These are phyloP conservation scores for Trichonephila clavipes DNA, from an alignment of 1,140 invertebrate genomes.

Conservation along the genomic window DNA sequence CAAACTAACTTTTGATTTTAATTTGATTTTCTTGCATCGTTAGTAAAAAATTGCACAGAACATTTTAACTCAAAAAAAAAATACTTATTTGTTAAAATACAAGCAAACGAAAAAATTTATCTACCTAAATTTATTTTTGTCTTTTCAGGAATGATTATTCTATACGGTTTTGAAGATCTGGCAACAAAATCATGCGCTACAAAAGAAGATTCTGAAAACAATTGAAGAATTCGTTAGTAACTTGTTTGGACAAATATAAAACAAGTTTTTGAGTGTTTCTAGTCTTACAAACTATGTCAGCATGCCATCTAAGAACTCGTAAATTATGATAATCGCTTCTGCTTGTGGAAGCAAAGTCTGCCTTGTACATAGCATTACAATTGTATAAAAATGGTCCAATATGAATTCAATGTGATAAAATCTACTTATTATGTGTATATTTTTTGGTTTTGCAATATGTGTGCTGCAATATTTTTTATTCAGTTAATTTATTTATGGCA, in stretches of 20 bases:
- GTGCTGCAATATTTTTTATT: neutral
- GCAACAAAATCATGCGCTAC: neutral
- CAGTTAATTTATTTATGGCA: neutral
- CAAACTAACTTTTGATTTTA: no score
- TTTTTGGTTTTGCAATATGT: slow-evolving; percentile 9
- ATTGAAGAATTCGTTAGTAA: neutral
- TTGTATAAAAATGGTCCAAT: slow-evolving; percentile 38
- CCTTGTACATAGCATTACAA: neutral
- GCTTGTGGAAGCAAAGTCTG: neutral
- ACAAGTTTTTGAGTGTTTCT: neutral
- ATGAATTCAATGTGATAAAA: slow-evolving; percentile 45
- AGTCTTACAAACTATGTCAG: neutral
- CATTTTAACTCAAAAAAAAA: no score
- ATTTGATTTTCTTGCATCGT: no score
- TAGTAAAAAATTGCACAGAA: no score
- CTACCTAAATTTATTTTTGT: neutral
- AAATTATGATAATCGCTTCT: neutral
- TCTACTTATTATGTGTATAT: slow-evolving; percentile 21
- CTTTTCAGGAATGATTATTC: neutral
- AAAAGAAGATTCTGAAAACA: neutral
- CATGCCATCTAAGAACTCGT: neutral
- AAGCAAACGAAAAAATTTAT: no score
- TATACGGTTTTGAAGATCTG: neutral
- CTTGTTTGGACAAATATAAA: neutral
- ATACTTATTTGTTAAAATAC: no score